Evolutionary conservation across 2,797 vertebrate genomes (phyloP).

Genomic region (Syngnathus rostellatus): DNA sequence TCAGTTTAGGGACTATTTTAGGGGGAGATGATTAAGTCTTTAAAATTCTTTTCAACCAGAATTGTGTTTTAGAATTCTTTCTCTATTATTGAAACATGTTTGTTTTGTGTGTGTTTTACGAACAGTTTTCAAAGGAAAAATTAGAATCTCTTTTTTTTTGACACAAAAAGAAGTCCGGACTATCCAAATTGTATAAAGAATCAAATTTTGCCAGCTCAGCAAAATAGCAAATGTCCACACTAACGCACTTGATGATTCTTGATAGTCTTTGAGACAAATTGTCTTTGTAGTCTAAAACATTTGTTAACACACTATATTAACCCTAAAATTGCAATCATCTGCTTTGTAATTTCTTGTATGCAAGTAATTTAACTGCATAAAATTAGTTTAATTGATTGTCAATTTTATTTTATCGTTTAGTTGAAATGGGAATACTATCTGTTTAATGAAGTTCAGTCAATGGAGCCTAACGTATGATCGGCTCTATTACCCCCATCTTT

Average conservation of each 20-base stretch:
- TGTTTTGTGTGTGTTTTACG: background rate
- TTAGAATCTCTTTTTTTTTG: background rate
- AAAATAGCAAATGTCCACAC: too few relatives aligned
- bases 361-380: slow-evolving; percentile 14
- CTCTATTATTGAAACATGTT: background rate
- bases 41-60: background rate
- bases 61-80: background rate
- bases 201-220: background rate
- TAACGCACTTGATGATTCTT: background rate
- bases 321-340: background rate
- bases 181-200: too few relatives aligned
- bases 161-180: too few relatives aligned
- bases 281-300: background rate
- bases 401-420: slow-evolving; percentile 28
- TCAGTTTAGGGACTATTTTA: background rate
- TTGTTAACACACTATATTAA: background rate
- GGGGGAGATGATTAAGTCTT: background rate
- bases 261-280: background rate
- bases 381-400: slow-evolving; percentile 35
- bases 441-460: slow-evolving; percentile 51
- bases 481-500: slow-evolving; percentile 51
- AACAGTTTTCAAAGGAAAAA: background rate
- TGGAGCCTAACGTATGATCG: slow-evolving; percentile 48
- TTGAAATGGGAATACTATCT: slow-evolving; percentile 42
- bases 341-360: slow-evolving; percentile 14